Percentiles rank a stretch among this genome's conserved stretches.
phyloP scores from a whole-genome alignment of 1,140 invertebrate species.

The Penaeus indicus region DNA sequence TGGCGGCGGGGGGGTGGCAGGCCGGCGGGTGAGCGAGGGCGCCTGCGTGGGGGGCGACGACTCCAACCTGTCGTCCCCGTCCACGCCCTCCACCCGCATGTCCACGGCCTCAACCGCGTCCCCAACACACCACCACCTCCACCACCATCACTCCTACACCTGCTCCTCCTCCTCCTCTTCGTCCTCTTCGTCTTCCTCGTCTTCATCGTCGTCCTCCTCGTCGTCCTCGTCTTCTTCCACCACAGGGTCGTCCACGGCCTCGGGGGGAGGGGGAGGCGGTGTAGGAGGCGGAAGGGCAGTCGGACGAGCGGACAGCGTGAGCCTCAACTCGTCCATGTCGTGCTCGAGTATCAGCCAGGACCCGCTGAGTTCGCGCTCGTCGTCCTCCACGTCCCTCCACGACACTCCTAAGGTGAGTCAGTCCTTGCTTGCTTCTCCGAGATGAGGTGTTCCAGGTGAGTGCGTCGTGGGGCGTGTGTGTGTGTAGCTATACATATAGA shows the following conservation, averaged over 20 bases:
- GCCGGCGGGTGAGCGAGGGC: background rate
- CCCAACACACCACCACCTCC: no score
- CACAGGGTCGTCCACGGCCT: no score
- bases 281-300: conserved; percentile 8
- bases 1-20: background rate
- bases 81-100: conserved; percentile 48
- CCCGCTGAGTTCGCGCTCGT: conserved; percentile 35
- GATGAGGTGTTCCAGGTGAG: no score
- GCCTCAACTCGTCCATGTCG: conserved; percentile 51
- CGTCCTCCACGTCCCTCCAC: conserved; percentile 49
- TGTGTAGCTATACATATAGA: background rate
- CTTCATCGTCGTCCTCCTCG: background rate
- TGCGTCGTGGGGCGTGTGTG: background rate
- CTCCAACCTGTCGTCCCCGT: conserved; percentile 46
- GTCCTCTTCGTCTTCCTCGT: conserved; percentile 8
- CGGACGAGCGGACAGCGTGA: conserved; percentile 40
- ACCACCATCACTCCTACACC: conserved; percentile 19
- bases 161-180: conserved; percentile 20
- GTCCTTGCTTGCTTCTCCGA: no score
- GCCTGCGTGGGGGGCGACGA: conserved; percentile 3
- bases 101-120: conserved; percentile 43
- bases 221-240: no score
- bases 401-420: conserved; percentile 34
- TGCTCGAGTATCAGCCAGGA: conserved; percentile 51
- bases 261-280: background rate